Evolutionary conservation across 2,113 vertebrate species (phyloP), one percentile per base, ranked within the genome.

Genomic region (Phaethornis superciliosus): DNA sequence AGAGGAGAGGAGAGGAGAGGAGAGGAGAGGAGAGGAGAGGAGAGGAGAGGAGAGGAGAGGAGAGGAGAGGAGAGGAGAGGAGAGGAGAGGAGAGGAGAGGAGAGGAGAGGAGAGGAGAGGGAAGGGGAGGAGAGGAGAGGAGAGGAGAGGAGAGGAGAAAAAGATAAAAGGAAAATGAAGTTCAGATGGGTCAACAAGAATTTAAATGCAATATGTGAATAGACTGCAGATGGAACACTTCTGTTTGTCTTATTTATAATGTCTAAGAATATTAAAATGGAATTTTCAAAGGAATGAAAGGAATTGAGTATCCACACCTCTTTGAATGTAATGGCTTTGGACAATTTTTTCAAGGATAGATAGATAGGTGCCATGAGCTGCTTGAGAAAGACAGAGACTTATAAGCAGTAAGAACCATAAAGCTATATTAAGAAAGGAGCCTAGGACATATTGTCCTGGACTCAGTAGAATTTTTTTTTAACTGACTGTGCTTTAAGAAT

Each of bases 101-200:
- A n/a, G n/a, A n/a, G n/a, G n/a, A n/a, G n/a, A n/a, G n/a, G n/a
- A n/a, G n/a, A n/a, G n/a, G n/a, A n/a, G n/a, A n/a, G n/a, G n/a
- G n/a, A n/a, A n/a, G n/a, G n/a, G n/a, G n/a, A n/a, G n/a, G n/a
- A n/a, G n/a, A n/a, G n/a, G n/a, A n/a, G n/a, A n/a, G n/a, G n/a
- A n/a, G n/a, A n/a, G n/a, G n/a, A n/a, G n/a, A n/a, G n/a, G n/a
- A n/a, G n/a, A n/a, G n/a, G n/a, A n/a, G n/a, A n/a, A n/a, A n/a
- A n/a, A n/a, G n/a, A n/a, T n/a, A n/a, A n/a, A n/a, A 77, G 33
- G 79, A 71, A 88, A 92, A 95, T 94, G 19, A 92, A 92, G 67
- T 95, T 95, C 95, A 94, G 85, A 94, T 95, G 87, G 94, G 70
- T 89, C 74, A 92, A 90, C 92, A 58, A 95, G 91, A 88, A 94